Conservation (phyloP, 2,797 vertebrate species). For the Phyllotis vaccarum region DNA sequence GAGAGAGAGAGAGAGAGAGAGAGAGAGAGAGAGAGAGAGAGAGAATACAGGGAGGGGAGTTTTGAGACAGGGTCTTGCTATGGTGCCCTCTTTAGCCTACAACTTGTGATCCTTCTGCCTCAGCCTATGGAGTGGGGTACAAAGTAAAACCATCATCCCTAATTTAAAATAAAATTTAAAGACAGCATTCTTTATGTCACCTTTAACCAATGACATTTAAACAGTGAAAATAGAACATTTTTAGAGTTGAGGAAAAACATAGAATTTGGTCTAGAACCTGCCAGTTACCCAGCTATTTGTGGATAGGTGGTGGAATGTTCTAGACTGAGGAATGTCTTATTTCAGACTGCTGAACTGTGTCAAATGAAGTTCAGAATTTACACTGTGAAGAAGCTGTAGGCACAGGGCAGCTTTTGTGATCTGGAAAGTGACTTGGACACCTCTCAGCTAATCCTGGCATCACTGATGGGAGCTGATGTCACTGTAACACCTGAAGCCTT, state of each 20-base stretch:
- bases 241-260: background rate
- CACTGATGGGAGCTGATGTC: background rate
- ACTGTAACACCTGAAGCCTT: background rate
- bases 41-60: accelerated
- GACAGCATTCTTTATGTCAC: background rate
- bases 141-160: background rate
- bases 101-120: background rate
- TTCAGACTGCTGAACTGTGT: background rate
- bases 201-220: background rate
- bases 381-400: background rate
- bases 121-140: background rate
- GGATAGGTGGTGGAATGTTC: background rate
- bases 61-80: background rate
- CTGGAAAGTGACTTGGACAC: background rate
- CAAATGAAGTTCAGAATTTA: background rate
- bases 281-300: background rate
- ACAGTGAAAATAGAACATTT: background rate
- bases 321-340: background rate
- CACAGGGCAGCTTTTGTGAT: background rate
- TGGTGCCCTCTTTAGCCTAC: background rate
- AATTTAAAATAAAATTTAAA: background rate
- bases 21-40: too few species aligned
- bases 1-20: too few species aligned
- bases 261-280: background rate
- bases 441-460: background rate